A percentile compares a stretch with the other conserved stretches of the same genome.
phyloP scores from a whole-genome alignment of 2,797 vertebrate genomes.

The Echeneis naucrates region DNA sequence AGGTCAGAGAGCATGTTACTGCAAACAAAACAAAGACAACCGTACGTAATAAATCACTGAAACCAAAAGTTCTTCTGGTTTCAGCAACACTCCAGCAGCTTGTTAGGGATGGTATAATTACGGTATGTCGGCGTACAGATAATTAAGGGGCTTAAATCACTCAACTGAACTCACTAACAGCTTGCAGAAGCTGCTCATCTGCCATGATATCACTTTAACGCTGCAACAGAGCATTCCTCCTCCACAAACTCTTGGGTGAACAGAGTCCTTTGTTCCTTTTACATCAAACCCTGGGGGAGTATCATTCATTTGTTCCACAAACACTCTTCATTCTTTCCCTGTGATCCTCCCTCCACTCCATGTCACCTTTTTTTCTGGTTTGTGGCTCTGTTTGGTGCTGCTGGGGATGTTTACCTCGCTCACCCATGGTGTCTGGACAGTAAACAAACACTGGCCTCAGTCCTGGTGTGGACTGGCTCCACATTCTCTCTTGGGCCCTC shows the following conservation, averaged over 20 bases:
- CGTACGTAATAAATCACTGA: slow-evolving; percentile 32
- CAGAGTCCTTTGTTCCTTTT: slow-evolving; percentile 10
- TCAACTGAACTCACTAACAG: slow-evolving; percentile 53
- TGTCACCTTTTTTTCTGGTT: slow-evolving; percentile 20
- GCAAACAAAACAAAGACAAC: slow-evolving; percentile 40
- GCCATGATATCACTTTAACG: slow-evolving; percentile 50
- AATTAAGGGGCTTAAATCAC: slow-evolving; percentile 45
- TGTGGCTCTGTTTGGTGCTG: slow-evolving; percentile 47
- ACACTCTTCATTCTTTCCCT: slow-evolving; percentile 17
- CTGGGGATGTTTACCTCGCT: slow-evolving; percentile 63
- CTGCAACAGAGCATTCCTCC: slow-evolving; percentile 36
- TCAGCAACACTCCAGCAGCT: slow-evolving; percentile 8
- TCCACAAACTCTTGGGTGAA: slow-evolving; percentile 27
- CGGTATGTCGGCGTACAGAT: slow-evolving; percentile 48
- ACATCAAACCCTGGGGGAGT: slow-evolving; percentile 29
- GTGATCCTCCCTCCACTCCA: background rate
- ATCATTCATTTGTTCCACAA: slow-evolving; percentile 40
- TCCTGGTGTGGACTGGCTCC: slow-evolving; percentile 52
- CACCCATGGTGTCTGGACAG: slow-evolving; percentile 59
- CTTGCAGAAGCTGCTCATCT: slow-evolving; percentile 57
- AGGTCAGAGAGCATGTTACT: background rate
- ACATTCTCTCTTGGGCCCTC: slow-evolving; percentile 48
- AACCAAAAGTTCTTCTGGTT: slow-evolving; percentile 3
- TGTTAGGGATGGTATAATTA: slow-evolving; percentile 57
- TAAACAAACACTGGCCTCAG: slow-evolving; percentile 61